These are phyloP conservation scores for Heliconius sara DNA, from an alignment of 2,888 invertebrate genomes.

Conservation along the genomic window DNA sequence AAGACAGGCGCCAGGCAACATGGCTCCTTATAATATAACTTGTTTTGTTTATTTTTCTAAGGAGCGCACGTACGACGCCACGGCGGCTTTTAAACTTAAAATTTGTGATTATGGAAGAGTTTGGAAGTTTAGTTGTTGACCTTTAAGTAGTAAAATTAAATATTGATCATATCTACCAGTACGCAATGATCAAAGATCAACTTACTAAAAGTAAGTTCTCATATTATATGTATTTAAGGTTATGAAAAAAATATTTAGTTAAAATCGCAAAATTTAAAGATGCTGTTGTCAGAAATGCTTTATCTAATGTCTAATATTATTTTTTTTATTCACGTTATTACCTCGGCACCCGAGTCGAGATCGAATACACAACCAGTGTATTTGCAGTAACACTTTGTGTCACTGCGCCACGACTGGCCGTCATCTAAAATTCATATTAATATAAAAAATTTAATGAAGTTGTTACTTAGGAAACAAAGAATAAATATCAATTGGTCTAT, in stretches of 20 bases:
- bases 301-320: neutral
- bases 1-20: constrained; percentile 72
- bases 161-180: constrained; percentile 43
- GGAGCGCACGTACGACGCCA: constrained; percentile 61
- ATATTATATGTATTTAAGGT: neutral
- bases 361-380: too few species aligned
- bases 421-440: neutral
- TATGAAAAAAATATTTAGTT: neutral
- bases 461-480: constrained; percentile 27
- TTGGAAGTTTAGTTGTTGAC: constrained; percentile 44
- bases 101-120: constrained; percentile 60
- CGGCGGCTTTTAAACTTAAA: constrained; percentile 60
- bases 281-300: neutral
- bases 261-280: constrained; percentile 1
- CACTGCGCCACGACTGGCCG: too few species aligned
- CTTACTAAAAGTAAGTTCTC: neutral
- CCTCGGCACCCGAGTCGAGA: too few species aligned
- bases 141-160: constrained; percentile 51
- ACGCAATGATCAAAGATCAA: neutral
- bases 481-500: constrained; percentile 27
- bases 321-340: too few species aligned
- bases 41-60: constrained; percentile 59
- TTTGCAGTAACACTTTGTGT: neutral
- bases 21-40: constrained; percentile 55
- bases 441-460: neutral